Base-by-base conservation (phyloP, 2,113 vertebrate species). In the Channa maculata region DNA sequence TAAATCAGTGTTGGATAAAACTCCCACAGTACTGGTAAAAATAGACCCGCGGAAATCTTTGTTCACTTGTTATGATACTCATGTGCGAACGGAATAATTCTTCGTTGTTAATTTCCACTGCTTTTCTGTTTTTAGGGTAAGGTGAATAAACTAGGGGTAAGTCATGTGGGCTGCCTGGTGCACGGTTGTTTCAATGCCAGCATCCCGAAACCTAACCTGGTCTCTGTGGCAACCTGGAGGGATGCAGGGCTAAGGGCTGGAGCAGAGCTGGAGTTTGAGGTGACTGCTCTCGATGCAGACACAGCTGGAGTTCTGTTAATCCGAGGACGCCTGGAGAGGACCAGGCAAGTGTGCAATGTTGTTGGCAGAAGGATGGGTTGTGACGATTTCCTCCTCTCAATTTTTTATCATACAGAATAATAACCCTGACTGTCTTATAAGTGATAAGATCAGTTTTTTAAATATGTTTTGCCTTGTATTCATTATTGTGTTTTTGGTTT, bases 171-270 rank as follows among this genome's bases (percentile, higher is more conserved):
- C 59, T 99, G 98, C 79, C 89, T 99, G 64, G 97, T 99, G 39
- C 97, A 99, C 7, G 94, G 96, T 12, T 99, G 97, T 79, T 99
- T 99, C 83, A 99, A 99, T 60, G 98, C 97, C 59, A 97, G 96
- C 58, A 95, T 99, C 50, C 94, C 96, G 37, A 98, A 95, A 75
- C 98, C 98, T 8, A 90, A 89, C 67, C 93, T 93, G 14, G 93
- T 98, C 83, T 71, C 94, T 0, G 0, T 85, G 48, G 95, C 91
- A 14, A 94, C 95, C 39, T 99, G 97, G 97, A 94, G 95, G 67
- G 91, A 91, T 0, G 83, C 94, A 0, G 95, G 95, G 3, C 93
- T 97, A 5, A 91, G 88, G 11, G 90, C 96, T 13, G 98, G 96
- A 0, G 84, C 95, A 58, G 92, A 94, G 50, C 75, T 99, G 80